Conservation (phyloP, 2,888 invertebrate genomes). For the Lasioglossum morio region DNA sequence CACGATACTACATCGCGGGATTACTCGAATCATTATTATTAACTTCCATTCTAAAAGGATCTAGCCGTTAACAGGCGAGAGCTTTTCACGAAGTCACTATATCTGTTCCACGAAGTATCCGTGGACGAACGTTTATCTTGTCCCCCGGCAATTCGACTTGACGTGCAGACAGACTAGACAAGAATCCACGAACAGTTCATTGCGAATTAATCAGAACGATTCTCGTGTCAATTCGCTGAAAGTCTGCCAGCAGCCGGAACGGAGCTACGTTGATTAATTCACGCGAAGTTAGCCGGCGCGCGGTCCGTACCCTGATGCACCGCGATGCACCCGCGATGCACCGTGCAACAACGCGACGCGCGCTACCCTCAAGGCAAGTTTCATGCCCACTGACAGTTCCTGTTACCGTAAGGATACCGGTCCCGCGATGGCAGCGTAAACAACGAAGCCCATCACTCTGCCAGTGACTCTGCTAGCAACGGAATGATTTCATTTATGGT, state of each 20-base stretch:
- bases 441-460: neutral
- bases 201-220: constrained; percentile 58
- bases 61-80: neutral
- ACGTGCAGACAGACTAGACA: constrained; percentile 28
- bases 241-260: constrained; percentile 40
- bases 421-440: neutral
- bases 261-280: constrained; percentile 57
- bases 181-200: constrained; percentile 31
- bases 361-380: constrained; percentile 31
- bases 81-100: constrained; percentile 13
- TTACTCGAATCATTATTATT: neutral
- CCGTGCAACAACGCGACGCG: constrained; percentile 6
- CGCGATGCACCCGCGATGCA: constrained; percentile 13
- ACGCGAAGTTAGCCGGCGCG: constrained; percentile 43
- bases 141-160: constrained; percentile 9
- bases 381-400: constrained; percentile 28
- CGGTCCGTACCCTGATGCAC: constrained; percentile 7
- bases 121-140: constrained; percentile 22
- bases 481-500: neutral
- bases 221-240: constrained; percentile 49
- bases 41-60: neutral
- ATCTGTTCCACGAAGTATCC: constrained; percentile 17
- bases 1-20: neutral
- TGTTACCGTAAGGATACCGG: constrained; percentile 1
- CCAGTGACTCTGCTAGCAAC: neutral